phyloP scores from a whole-genome alignment of 2,888 invertebrate genomes.

The Altica lythri region DNA sequence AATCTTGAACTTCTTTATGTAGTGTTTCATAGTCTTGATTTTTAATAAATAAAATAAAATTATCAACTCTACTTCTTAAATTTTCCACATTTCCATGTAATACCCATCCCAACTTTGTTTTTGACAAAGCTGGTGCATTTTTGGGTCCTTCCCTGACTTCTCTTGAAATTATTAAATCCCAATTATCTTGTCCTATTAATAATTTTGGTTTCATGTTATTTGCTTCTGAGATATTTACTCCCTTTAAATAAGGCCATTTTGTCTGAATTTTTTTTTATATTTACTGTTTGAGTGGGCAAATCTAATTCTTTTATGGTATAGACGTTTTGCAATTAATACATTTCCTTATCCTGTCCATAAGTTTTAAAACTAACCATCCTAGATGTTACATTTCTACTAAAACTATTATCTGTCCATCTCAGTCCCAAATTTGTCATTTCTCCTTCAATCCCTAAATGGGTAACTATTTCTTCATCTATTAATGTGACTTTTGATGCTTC shows the following conservation, averaged over 20 bases:
- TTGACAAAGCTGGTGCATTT: background rate
- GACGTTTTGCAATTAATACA: background rate
- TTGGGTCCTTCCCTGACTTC: background rate
- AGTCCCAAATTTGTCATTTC: constrained; percentile 1
- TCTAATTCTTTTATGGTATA: background rate
- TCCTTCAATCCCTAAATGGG: background rate
- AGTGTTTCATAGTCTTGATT: background rate
- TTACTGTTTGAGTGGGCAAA: background rate
- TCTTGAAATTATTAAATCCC: background rate
- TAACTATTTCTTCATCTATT: background rate
- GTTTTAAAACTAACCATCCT: background rate
- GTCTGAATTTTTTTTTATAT: background rate
- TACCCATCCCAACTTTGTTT: background rate
- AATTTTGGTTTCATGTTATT: background rate
- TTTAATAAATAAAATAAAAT: background rate
- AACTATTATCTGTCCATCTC: constrained; percentile 10
- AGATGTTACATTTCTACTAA: background rate
- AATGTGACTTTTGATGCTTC: constrained; percentile 16
- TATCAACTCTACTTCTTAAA: background rate
- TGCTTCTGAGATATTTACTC: background rate
- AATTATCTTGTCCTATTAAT: background rate
- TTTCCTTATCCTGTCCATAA: constrained; percentile 1
- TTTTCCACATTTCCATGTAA: background rate
- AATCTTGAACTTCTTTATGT: constrained; percentile 14
- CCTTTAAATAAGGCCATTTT: background rate